These are phyloP conservation scores for Oreochromis tanganicae DNA, from an alignment of 2,113 vertebrate genomes.

Conservation along the genomic window DNA sequence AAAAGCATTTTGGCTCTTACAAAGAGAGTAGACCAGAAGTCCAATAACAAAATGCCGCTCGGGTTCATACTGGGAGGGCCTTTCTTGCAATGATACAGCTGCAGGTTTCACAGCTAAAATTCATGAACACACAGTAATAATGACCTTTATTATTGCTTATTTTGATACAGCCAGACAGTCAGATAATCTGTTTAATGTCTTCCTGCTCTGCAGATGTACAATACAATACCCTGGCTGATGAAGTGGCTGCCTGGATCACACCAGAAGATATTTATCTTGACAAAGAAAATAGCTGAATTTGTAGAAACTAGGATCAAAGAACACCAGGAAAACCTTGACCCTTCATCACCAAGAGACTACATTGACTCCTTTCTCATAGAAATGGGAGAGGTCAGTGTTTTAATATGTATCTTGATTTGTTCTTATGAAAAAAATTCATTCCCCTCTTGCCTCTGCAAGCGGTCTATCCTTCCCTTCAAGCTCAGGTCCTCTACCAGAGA, in stretches of 20 bases:
- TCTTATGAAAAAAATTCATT: no score
- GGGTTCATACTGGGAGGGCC: background rate
- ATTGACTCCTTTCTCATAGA: slow-evolving; percentile 79
- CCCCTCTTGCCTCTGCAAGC: no score
- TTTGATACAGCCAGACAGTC: background rate
- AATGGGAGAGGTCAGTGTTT: slow-evolving; percentile 71
- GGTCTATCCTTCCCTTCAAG: no score
- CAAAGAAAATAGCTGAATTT: slow-evolving; percentile 17
- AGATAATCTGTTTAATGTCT: background rate
- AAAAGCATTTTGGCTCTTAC: no score
- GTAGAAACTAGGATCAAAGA: slow-evolving; percentile 43
- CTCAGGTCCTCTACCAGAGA: no score
- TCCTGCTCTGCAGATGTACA: slow-evolving; percentile 64
- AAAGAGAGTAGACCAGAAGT: no score
- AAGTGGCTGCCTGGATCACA: slow-evolving; percentile 74
- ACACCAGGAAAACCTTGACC: slow-evolving; percentile 71
- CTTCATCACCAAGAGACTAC: slow-evolving; percentile 72
- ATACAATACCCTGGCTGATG: slow-evolving; percentile 65
- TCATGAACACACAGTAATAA: background rate
- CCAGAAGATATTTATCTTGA: slow-evolving; percentile 40
- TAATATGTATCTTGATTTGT: background rate
- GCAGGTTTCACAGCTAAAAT: background rate
- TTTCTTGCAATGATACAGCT: background rate
- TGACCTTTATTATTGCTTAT: background rate
- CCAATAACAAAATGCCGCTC: background rate